Conservation (phyloP, 2,797 vertebrate genomes). For the Labeo calbasu region DNA sequence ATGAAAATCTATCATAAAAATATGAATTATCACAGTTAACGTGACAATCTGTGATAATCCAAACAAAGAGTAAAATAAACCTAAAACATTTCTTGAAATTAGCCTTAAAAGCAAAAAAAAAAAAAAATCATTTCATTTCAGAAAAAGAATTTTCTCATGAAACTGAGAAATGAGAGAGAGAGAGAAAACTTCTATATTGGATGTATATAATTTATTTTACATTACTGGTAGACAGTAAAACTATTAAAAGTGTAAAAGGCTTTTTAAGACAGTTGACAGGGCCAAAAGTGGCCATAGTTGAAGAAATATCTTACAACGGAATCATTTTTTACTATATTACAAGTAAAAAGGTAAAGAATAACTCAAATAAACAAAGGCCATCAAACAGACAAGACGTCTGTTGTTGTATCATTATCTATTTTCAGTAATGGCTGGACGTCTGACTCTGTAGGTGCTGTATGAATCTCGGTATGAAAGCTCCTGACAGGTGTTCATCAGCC, state of each 20-base stretch:
- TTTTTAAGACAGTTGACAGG: no score
- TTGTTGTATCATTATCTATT: slow-evolving; percentile 4
- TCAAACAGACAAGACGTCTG: not conserved
- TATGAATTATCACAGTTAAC: not conserved
- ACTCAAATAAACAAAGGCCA: not conserved
- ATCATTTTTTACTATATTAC: not conserved
- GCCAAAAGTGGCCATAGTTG: not conserved
- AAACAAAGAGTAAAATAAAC: not conserved
- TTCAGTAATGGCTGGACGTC: slow-evolving; percentile 1
- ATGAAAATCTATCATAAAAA: not conserved
- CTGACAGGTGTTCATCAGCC: slow-evolving; percentile 51
- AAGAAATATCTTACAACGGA: not conserved
- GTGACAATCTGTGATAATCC: not conserved
- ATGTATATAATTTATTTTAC: not conserved
- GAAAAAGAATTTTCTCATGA: no score
- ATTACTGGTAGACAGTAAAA: not conserved
- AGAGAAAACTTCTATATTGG: no score
- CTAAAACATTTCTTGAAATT: not conserved
- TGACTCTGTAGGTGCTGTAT: not conserved
- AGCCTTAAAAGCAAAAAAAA: no score
- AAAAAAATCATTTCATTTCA: not conserved
- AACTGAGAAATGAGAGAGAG: no score
- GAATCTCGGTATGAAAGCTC: slow-evolving; percentile 21
- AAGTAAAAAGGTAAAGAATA: not conserved
- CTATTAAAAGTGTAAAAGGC: not conserved